Base-by-base conservation (phyloP, 1,140 invertebrate genomes). In the Asbolus verrucosus region DNA sequence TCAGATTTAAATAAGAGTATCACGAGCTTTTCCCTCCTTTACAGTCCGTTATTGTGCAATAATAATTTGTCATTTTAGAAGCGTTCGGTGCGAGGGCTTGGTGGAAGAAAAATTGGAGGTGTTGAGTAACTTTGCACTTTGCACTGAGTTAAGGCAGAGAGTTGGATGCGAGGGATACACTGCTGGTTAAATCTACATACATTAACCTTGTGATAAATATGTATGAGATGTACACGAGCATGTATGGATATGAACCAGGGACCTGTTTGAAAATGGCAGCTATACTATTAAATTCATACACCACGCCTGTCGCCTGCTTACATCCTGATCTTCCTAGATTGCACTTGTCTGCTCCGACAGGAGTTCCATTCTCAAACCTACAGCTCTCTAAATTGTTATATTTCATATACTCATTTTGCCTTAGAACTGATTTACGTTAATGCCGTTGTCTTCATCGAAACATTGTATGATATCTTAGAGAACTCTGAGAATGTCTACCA, bases 191-290 rank as follows among this genome's bases (percentile, higher is more conserved):
- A 66, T 66, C 63, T 66, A 41, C 63, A 66, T 66, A 66, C 63
- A 66, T 66, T 66, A 66, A 66, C 63, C 63, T 66, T 66, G 63
- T 50, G 43, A 66, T 66, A 27, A 66, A 66, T 66, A 50, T 66
- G 43, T 50, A 66, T 66, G 63, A 50, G 63, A 66, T 50, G 63
- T 66, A 66, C 63, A 31, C 63, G 21, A 33, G 43, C 39, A 50
- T 50, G 63, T 66, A 66, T 50, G 63, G 63, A 46, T 66, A 46
- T 46, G 63, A 50, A 66, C 63, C 39, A 18, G 39, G 39, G 39
- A 66, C 63, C 63, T 66, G 63, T 66, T 66, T 66, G 61, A 63
- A 33, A 63, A 63, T 63, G 39, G 61, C 61, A 63, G 39, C 61
- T 63, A 38, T 63, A 63, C 61, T 63, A 63, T 63, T 63, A 63